phyloP scores from a whole-genome alignment of 2,797 vertebrate species.

The Peromyscus melanophrys region DNA sequence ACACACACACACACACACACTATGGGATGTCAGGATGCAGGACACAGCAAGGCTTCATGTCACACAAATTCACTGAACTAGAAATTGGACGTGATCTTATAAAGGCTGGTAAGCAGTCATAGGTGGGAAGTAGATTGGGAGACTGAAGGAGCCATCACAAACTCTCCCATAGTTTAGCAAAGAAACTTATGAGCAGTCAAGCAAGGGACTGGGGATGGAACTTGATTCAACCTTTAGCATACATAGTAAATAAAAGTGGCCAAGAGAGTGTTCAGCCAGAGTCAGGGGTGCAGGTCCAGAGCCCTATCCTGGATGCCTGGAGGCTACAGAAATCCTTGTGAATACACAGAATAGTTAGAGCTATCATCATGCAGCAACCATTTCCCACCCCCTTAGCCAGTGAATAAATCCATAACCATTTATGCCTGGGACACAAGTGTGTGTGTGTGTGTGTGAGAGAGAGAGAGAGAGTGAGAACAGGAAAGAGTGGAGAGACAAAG shows the following conservation, averaged over 20 bases:
- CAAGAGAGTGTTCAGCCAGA: not conserved
- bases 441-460: not conserved
- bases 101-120: not conserved
- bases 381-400: too few relatives aligned
- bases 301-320: not conserved
- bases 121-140: not conserved
- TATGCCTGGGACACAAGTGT: not conserved
- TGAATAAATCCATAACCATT: not conserved
- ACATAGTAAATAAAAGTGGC: not conserved
- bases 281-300: fast-evolving
- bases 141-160: not conserved
- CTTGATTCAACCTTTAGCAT: not conserved
- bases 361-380: too few relatives aligned
- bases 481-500: not conserved
- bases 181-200: not conserved
- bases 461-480: not conserved
- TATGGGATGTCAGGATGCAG: not conserved
- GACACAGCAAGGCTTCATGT: not conserved
- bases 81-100: too few relatives aligned
- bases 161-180: not conserved
- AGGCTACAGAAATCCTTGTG: not conserved
- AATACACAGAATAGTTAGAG: not conserved
- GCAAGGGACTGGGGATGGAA: not conserved
- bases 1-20: not conserved
- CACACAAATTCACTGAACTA: not conserved